Evolutionary conservation across 2,888 invertebrate species (phyloP).

Genomic region (Limnephilus auricula): DNA sequence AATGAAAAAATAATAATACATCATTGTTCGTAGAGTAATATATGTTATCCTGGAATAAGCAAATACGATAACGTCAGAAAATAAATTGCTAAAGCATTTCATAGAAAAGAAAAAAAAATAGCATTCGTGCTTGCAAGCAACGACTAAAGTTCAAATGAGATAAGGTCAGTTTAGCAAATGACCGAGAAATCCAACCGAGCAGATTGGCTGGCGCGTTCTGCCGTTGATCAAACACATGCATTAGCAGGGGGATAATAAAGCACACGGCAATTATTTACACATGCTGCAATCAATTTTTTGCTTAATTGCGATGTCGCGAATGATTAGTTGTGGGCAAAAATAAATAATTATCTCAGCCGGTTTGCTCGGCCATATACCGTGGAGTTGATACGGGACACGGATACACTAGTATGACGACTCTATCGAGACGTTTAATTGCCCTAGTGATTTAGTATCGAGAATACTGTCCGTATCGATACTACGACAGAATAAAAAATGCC

Average conservation of each 20-base stretch:
- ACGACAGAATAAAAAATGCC: neutral
- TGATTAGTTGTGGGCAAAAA: conserved; percentile 32
- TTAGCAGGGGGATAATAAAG: conserved; percentile 37
- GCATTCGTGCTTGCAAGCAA: neutral
- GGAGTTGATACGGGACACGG: neutral
- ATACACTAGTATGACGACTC: conserved; percentile 5
- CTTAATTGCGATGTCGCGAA: neutral
- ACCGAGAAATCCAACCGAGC: conserved; percentile 30
- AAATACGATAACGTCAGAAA: neutral
- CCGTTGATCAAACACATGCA: conserved; percentile 43
- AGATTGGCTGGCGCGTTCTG: neutral
- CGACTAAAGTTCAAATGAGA: conserved; percentile 37
- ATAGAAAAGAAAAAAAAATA: neutral
- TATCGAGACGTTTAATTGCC: neutral
- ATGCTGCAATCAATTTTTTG: conserved; percentile 35
- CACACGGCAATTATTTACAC: conserved; percentile 7
- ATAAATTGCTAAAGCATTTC: neutral
- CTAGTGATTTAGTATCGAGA: neutral
- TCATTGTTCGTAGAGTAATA: neutral
- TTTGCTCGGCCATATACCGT: neutral
- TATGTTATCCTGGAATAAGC: neutral
- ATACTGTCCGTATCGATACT: neutral
- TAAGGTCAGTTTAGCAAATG: conserved; percentile 44
- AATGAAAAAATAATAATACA: too few species aligned
- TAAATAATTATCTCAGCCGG: conserved; percentile 4